These are phyloP conservation scores for Aethina tumida DNA, from an alignment of 1,140 invertebrate species.

Conservation along the genomic window DNA sequence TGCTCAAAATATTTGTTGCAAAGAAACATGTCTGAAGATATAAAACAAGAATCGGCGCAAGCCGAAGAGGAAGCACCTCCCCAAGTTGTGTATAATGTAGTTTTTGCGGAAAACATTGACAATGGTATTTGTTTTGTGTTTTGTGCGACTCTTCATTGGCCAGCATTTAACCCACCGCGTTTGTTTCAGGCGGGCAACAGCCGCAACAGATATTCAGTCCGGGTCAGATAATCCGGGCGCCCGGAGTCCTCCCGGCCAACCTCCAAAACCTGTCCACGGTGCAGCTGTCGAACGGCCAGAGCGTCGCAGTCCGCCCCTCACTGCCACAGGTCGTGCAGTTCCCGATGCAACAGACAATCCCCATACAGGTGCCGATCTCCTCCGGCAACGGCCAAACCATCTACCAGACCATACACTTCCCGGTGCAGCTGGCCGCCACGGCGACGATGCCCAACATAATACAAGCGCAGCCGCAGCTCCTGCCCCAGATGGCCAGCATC, in stretches of 20 bases:
- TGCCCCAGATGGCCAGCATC: constrained; percentile 70
- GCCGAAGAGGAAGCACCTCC: too few species aligned
- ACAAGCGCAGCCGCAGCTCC: constrained; percentile 41
- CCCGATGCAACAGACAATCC: constrained; percentile 75
- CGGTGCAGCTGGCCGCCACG: constrained; percentile 62
- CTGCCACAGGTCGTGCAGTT: constrained; percentile 60
- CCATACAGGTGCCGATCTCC: constrained; percentile 86
- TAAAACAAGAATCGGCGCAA: too few species aligned
- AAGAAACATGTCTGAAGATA: too few species aligned
- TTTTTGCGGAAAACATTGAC: too few species aligned
- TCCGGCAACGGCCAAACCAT: constrained; percentile 83
- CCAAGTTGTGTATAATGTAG: too few species aligned
- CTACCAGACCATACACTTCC: constrained; percentile 87
- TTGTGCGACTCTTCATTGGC: too few species aligned
- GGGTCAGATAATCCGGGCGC: constrained; percentile 32
- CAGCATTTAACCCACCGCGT: too few species aligned
- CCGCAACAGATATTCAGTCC: constrained; percentile 36
- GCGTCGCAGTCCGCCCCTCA: constrained; percentile 47
- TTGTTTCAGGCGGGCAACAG: constrained; percentile 38
- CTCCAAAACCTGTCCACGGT: constrained; percentile 35
- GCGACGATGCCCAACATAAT: constrained; percentile 44
- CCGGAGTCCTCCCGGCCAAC: constrained; percentile 26
- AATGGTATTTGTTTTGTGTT: too few species aligned
- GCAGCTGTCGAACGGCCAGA: constrained; percentile 59
- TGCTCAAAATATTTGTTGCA: too few species aligned